These are phyloP conservation scores for Charaxes varanes DNA, from an alignment of 1,140 invertebrate species.

Conservation along the genomic window DNA sequence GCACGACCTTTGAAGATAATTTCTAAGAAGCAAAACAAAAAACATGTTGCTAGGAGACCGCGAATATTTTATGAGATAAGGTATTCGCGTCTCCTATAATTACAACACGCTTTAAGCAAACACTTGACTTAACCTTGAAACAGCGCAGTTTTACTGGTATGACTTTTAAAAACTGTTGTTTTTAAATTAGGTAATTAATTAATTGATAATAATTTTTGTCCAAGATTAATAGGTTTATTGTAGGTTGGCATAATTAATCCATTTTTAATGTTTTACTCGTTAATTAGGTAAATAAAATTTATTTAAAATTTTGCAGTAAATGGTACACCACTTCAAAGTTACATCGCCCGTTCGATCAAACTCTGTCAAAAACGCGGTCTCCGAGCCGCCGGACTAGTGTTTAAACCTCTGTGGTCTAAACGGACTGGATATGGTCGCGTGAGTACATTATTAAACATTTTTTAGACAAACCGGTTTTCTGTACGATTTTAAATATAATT, in stretches of 20 bases:
- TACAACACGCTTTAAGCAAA: background rate
- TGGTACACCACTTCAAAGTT: background rate
- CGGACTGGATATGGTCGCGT: too few species aligned
- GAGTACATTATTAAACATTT: too few species aligned
- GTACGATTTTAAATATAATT: too few species aligned
- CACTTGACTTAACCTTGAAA: background rate
- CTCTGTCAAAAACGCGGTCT: background rate
- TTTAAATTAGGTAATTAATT: background rate
- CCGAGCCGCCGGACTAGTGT: background rate
- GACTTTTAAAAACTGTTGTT: too few species aligned
- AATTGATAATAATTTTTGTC: background rate
- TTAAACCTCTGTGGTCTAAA: too few species aligned
- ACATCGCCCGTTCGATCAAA: background rate
- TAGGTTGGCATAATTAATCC: background rate
- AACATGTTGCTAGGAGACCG: too few species aligned
- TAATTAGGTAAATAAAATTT: conserved; percentile 2
- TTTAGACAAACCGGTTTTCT: too few species aligned
- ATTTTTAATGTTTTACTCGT: background rate
- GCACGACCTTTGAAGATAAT: too few species aligned
- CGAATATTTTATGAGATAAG: too few species aligned
- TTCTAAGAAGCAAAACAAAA: too few species aligned
- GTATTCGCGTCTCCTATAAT: too few species aligned
- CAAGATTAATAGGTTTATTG: background rate
- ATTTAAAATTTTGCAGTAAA: background rate
- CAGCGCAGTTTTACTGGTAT: too few species aligned